Evolutionary conservation across 2,113 vertebrate species (phyloP), one percentile per base, ranked within the genome.

Genomic region (Tonatia bakeri): DNA sequence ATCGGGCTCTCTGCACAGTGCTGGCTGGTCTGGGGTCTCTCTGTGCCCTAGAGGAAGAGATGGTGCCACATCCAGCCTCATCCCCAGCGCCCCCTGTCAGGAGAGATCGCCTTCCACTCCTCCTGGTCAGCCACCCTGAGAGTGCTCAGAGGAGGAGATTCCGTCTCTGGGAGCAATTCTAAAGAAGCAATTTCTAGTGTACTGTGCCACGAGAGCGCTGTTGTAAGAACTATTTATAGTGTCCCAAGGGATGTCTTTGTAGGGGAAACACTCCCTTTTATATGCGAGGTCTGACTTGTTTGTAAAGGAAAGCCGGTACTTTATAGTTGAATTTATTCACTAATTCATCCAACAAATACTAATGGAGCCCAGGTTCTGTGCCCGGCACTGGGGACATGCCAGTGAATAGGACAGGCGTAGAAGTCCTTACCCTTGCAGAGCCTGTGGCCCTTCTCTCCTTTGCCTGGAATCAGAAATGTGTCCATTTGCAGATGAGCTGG

Each of bases 141-240:
- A 94, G 33, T 22, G 14, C 56, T 83, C 61, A 88, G 69, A 92
- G 56, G 31, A 65, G 31, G n/a, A 28, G 45, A 77, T 61, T 84
- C 79, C 38, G 80, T 38, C 28, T 72, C 65, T 59, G 64, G 84
- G 72, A 97, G 76, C 80, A 90, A 38, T 67, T 52, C 72, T 36
- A 38, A 47, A 54, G 64, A 73, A 94, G 79, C 54, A 67, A 73
- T 56, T 76, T 72, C 81, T 89, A 85, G 79, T 80, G 50, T 87
- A 75, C 87, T 77, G 54, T 83, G 59, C 45, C 80, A 50, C 13
- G 36, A 36, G 50, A 64, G 59, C 1, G 16, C 83, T 52, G 40
- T 84, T 70, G 65, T 77, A 87, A 26, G 24, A 90, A 47, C 59
- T 79, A 90, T 95, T 87, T 96, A 72, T 80, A 84, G 69, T 69